Evolutionary conservation across 2,888 invertebrate species (phyloP).

Genomic region (Mythimna pallens): DNA sequence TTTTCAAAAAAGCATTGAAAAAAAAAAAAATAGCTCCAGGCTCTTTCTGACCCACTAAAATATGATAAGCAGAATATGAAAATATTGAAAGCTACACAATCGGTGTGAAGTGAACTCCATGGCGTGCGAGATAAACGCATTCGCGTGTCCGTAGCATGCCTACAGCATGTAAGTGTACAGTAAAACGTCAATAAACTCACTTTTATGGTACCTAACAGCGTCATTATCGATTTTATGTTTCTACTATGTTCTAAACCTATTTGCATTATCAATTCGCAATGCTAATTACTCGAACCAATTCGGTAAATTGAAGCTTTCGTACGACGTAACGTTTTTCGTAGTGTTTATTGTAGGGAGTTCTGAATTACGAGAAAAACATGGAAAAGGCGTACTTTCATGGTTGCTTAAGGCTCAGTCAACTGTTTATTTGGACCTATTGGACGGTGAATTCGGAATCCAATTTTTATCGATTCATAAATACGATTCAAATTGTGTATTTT

Average conservation of each 20-base stretch:
- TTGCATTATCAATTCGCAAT: conserved; percentile 53
- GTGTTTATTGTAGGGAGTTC: conserved; percentile 36
- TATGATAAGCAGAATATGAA: neutral
- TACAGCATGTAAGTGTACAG: conserved; percentile 28
- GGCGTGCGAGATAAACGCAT: conserved; percentile 46
- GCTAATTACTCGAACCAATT: conserved; percentile 47
- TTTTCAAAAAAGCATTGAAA: too few species aligned
- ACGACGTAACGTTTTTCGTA: conserved; percentile 28
- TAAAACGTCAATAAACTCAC: conserved; percentile 49
- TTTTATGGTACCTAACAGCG: conserved; percentile 43
- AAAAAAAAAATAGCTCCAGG: neutral
- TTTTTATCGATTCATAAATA: conserved; percentile 53
- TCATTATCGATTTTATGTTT: conserved; percentile 46
- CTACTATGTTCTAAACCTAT: conserved; percentile 49
- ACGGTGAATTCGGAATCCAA: conserved; percentile 47
- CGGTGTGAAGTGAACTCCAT: conserved; percentile 20
- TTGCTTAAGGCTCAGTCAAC: conserved; percentile 65
- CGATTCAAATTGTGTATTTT: conserved; percentile 10
- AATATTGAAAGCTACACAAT: neutral
- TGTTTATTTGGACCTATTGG: conserved; percentile 63
- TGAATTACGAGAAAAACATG: conserved; percentile 57
- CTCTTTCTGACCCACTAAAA: neutral
- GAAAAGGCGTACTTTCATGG: conserved; percentile 61
- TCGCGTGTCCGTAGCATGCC: conserved; percentile 51
- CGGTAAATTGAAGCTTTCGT: conserved; percentile 48